Conservation (phyloP, 2,113 vertebrate genomes). For the Oryzias melastigma region DNA sequence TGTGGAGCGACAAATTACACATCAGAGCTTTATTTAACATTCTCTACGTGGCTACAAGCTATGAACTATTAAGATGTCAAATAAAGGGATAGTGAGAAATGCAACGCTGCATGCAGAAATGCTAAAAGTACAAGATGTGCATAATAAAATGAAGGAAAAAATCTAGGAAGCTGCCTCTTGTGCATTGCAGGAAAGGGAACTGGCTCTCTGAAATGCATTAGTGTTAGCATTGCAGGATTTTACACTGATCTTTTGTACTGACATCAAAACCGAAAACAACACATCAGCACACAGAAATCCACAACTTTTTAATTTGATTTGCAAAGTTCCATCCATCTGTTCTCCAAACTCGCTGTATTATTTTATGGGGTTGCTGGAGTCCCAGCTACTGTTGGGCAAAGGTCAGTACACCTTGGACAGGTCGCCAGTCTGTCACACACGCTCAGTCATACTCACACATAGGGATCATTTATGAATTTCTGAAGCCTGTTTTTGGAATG, state of each 20-base stretch:
- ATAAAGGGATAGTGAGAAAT: conserved; percentile 52
- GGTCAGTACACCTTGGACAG: too few species aligned
- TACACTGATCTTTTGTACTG: background rate
- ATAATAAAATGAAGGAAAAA: background rate
- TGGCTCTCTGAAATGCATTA: background rate
- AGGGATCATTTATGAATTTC: too few species aligned
- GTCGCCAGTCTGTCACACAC: too few species aligned
- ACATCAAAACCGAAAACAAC: background rate
- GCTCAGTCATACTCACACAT: too few species aligned
- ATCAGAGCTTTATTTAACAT: conserved; percentile 74
- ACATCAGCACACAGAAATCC: too few species aligned
- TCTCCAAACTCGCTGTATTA: too few species aligned
- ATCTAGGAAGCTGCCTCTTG: background rate
- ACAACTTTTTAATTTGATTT: too few species aligned
- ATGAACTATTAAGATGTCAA: conserved; percentile 73
- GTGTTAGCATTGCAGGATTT: background rate
- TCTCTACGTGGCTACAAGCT: conserved; percentile 66
- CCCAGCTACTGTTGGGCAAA: too few species aligned
- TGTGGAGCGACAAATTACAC: conserved; percentile 74
- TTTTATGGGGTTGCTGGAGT: too few species aligned
- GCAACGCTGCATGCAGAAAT: conserved; percentile 55
- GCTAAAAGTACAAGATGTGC: conserved; percentile 29
- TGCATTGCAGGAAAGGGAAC: background rate
- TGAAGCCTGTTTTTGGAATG: too few species aligned
- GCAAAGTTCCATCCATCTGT: too few species aligned